Conservation (phyloP, 2,113 vertebrate genomes). For the Parus major region DNA sequence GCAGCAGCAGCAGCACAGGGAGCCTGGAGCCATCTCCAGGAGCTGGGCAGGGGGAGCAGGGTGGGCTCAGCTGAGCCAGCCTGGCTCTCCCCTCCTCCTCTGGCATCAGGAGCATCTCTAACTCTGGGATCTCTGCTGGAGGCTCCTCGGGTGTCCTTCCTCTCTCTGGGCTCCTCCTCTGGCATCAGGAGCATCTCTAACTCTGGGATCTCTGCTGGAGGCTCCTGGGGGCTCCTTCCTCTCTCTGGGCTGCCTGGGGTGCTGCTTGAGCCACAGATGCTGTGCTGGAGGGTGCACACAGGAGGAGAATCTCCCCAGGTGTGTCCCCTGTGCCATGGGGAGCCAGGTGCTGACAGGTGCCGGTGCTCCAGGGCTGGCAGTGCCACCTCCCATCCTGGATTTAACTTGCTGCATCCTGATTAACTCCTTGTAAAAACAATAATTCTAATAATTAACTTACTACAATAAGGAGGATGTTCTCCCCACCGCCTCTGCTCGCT, state of each 20-base stretch:
- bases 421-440: conserved; percentile 52
- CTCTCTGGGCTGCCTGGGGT: neutral
- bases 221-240: too few species aligned
- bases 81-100: neutral
- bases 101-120: too few species aligned
- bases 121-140: too few species aligned
- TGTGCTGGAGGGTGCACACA: neutral
- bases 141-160: too few species aligned
- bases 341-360: neutral
- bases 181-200: too few species aligned
- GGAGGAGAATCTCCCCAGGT: neutral
- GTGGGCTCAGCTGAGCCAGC: neutral
- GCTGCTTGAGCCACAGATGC: neutral
- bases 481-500: neutral
- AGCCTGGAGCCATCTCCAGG: too few species aligned
- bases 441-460: conserved; percentile 54
- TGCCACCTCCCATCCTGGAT: neutral
- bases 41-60: neutral
- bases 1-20: neutral
- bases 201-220: too few species aligned
- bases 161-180: neutral
- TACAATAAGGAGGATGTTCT: conserved; percentile 44
- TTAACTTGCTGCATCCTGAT: conserved; percentile 7
- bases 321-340: neutral
- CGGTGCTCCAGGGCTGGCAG: neutral